Percentiles rank a stretch among this genome's conserved stretches.
phyloP scores from a whole-genome alignment of 2,113 vertebrate genomes.

The Cebus imitator region DNA sequence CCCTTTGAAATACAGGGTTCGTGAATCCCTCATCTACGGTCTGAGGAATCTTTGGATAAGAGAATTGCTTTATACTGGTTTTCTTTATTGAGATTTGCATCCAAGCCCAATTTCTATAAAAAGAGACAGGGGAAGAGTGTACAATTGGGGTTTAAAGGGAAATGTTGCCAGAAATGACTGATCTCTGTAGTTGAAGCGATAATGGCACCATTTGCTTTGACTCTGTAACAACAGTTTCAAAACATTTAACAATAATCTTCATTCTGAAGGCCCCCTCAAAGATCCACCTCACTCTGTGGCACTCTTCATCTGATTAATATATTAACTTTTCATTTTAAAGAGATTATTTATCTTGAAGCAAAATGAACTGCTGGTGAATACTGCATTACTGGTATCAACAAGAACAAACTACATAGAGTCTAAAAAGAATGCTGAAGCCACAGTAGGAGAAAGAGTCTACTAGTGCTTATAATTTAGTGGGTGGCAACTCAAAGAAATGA shows the following conservation, averaged over 20 bases:
- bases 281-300: neutral
- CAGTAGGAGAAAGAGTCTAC: neutral
- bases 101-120: conserved; percentile 25
- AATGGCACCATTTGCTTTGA: neutral
- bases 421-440: neutral
- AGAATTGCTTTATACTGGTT: neutral
- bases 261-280: neutral
- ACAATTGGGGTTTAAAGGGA: neutral
- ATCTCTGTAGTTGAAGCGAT: neutral
- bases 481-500: neutral
- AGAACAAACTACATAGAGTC: neutral
- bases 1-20: neutral
- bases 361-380: neutral
- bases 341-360: neutral
- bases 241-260: neutral
- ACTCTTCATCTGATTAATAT: neutral
- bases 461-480: neutral
- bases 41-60: conserved; percentile 23
- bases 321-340: neutral
- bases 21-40: neutral
- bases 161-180: neutral
- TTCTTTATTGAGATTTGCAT: conserved; percentile 41
- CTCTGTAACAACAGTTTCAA: neutral
- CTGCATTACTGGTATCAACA: neutral
- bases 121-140: neutral